phyloP scores from a whole-genome alignment of 1,140 invertebrate species.

The Pollicipes pollicipes region DNA sequence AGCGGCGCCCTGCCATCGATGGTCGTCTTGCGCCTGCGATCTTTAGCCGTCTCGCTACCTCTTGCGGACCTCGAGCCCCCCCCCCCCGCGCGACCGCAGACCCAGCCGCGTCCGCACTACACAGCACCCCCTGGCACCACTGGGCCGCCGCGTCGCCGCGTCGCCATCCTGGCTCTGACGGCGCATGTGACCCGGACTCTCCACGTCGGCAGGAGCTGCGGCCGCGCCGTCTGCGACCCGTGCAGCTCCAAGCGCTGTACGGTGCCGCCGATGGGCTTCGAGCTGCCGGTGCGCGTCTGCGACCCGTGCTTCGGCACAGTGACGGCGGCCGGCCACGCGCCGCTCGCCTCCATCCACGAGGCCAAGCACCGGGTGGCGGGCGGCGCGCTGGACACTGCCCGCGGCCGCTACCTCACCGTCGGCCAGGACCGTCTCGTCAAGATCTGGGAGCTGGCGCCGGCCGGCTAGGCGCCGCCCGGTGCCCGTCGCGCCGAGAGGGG shows the following conservation, averaged over 20 bases:
- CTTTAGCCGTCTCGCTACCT: too few species aligned
- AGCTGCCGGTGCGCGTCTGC: slow-evolving; percentile 91
- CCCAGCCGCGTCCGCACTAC: too few species aligned
- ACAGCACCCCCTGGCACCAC: too few species aligned
- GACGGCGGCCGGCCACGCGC: slow-evolving; percentile 58
- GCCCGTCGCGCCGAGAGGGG: too few species aligned
- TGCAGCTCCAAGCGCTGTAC: slow-evolving; percentile 75
- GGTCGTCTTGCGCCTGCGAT: too few species aligned
- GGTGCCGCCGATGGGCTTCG: slow-evolving; percentile 91
- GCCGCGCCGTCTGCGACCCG: slow-evolving; percentile 76
- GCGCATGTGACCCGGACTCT: neutral
- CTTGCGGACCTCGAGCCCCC: too few species aligned
- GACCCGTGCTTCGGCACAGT: slow-evolving; percentile 68
- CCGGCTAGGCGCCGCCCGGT: neutral
- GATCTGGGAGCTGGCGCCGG: slow-evolving; percentile 10
- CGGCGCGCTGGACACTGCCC: slow-evolving; percentile 74
- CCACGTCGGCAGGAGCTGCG: slow-evolving; percentile 42
- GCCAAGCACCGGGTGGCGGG: slow-evolving; percentile 74
- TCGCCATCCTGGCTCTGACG: too few species aligned
- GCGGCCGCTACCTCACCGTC: slow-evolving; percentile 68
- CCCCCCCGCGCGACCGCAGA: too few species aligned
- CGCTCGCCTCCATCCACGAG: slow-evolving; percentile 42
- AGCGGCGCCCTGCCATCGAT: too few species aligned
- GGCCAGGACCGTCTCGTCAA: slow-evolving; percentile 13
- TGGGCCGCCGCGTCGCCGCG: too few species aligned